Percentiles rank a stretch among this genome's conserved stretches.
Evolutionary conservation across 2,113 vertebrate species (phyloP).

Genomic region (Theristicus caerulescens): DNA sequence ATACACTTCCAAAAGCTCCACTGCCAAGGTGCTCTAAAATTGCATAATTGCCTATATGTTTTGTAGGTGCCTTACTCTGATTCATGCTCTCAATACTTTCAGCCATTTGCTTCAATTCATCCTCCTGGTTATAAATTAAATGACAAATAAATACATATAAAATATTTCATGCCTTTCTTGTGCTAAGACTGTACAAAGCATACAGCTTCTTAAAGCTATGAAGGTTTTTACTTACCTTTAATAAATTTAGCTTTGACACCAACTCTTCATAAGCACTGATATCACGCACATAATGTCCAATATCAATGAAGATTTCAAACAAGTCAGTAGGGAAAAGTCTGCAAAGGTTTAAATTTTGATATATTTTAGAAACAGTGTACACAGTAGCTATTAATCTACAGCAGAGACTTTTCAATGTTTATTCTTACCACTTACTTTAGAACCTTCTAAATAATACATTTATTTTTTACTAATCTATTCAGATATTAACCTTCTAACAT

Average conservation of each 20-base stretch:
- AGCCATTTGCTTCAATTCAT: slow-evolving; percentile 81
- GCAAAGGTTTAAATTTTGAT: not conserved
- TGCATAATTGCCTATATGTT: slow-evolving; percentile 82
- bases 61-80: slow-evolving; percentile 85
- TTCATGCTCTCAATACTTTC: slow-evolving; percentile 83
- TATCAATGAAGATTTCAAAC: slow-evolving; percentile 91
- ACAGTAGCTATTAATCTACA: not conserved
- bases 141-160: not conserved
- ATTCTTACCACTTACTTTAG: not conserved
- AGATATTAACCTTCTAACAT: not conserved
- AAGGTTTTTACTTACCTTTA: slow-evolving; percentile 74
- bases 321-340: slow-evolving; percentile 87
- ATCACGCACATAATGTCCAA: slow-evolving; percentile 88
- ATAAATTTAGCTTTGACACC: slow-evolving; percentile 79
- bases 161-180: not conserved
- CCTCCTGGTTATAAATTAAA: slow-evolving; percentile 71
- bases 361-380: not conserved
- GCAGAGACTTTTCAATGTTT: not conserved
- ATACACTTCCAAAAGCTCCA: slow-evolving; percentile 89
- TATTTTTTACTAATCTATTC: not conserved
- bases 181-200: not conserved
- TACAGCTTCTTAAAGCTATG: not conserved
- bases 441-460: not conserved
- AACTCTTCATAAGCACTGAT: slow-evolving; percentile 83
- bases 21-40: slow-evolving; percentile 88